Conservation (phyloP, 2,888 invertebrate species). For the Galerucella pusilla region DNA sequence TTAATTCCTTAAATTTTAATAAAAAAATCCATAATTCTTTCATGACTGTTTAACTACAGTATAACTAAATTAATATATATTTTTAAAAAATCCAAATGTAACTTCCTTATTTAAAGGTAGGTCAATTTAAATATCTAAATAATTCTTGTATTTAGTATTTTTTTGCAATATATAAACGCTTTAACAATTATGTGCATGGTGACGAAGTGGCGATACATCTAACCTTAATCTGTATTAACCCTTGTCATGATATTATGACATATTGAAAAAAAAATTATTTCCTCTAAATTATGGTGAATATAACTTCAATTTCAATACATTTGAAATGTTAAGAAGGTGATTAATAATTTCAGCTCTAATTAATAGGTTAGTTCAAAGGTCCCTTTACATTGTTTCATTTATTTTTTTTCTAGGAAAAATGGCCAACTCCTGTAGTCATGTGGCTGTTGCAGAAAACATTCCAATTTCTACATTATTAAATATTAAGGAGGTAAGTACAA, state of each 20-base stretch:
- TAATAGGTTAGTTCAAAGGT: conserved; percentile 23
- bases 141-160: not conserved
- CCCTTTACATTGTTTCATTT: conserved; percentile 15
- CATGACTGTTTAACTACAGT: conserved; percentile 11
- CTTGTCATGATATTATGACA: conserved; percentile 16
- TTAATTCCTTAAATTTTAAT: conserved; percentile 39
- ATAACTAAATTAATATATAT: conserved; percentile 17
- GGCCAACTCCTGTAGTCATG: conserved; percentile 57
- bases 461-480: conserved; percentile 57
- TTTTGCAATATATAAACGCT: not conserved
- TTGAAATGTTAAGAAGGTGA: not conserved
- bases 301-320: conserved; percentile 6
- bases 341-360: conserved; percentile 11
- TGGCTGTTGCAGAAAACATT: conserved; percentile 57
- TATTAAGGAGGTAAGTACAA: conserved; percentile 56
- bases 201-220: not conserved
- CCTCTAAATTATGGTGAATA: conserved; percentile 16
- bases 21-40: conserved; percentile 36
- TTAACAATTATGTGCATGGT: no score
- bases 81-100: not conserved
- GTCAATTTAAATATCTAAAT: not conserved
- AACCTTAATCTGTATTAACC: conserved; percentile 12
- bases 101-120: conserved; percentile 19
- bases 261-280: conserved; percentile 7
- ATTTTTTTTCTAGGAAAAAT: conserved; percentile 43